Evolutionary conservation across 2,888 invertebrate genomes (phyloP).

Genomic region (Euproctis similis): DNA sequence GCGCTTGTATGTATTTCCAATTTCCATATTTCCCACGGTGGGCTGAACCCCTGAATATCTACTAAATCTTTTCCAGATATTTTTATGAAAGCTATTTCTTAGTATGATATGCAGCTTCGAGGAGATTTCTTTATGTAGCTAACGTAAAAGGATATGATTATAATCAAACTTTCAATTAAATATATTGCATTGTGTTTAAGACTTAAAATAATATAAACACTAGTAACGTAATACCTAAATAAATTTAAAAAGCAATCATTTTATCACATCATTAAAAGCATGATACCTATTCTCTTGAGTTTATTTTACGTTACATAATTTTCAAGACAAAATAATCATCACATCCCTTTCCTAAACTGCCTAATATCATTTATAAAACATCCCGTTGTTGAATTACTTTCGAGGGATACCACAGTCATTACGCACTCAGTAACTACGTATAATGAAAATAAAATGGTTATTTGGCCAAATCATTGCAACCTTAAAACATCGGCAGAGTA

Average conservation of each 20-base stretch:
- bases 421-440: conserved; percentile 12
- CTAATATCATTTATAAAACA: neutral
- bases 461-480: conserved; percentile 18
- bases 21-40: conserved; percentile 67
- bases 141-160: too few species aligned
- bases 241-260: too few species aligned
- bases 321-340: neutral
- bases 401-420: neutral
- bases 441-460: conserved; percentile 21
- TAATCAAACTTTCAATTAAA: too few species aligned
- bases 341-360: neutral
- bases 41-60: conserved; percentile 28
- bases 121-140: too few species aligned
- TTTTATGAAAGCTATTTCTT: conserved; percentile 49
- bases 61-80: conserved; percentile 54
- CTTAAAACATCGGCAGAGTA: conserved; percentile 12
- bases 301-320: neutral
- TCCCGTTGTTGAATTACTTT: neutral
- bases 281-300: neutral
- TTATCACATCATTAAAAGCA: neutral
- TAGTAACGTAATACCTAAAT: too few species aligned
- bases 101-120: conserved; percentile 41
- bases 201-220: too few species aligned
- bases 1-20: conserved; percentile 48
- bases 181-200: too few species aligned